phyloP scores from a whole-genome alignment of 2,888 invertebrate species.

The Marasmarcha lunaedactyla region DNA sequence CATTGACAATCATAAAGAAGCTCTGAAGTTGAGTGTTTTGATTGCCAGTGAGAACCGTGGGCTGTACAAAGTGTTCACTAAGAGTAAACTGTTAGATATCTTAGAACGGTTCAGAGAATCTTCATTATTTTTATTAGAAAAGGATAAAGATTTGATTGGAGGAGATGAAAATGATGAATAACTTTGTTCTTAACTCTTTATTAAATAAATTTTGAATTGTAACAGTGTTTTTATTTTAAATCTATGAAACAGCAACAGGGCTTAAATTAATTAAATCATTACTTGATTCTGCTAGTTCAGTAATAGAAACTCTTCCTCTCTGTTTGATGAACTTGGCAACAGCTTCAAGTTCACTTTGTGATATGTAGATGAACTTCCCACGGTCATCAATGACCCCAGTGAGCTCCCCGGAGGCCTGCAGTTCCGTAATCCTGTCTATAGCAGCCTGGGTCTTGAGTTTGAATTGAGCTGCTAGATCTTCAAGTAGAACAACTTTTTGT shows the following conservation, averaged over 20 bases:
- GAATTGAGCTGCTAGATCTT: slow-evolving; percentile 93
- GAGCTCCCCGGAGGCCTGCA: slow-evolving; percentile 85
- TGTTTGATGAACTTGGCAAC: slow-evolving; percentile 97
- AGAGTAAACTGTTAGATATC: slow-evolving; percentile 81
- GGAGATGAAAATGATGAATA: slow-evolving; percentile 57
- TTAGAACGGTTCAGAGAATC: slow-evolving; percentile 83
- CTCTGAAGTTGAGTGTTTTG: slow-evolving; percentile 79
- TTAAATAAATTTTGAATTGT: slow-evolving; percentile 23
- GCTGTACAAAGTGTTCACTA: slow-evolving; percentile 85
- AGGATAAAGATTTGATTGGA: slow-evolving; percentile 87
- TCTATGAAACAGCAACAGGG: slow-evolving; percentile 52
- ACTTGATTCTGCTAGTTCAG: slow-evolving; percentile 94
- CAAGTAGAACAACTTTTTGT: slow-evolving; percentile 92
- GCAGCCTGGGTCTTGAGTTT: slow-evolving; percentile 90
- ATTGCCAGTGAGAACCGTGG: slow-evolving; percentile 83
- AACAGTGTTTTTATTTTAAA: slow-evolving; percentile 4
- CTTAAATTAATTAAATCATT: slow-evolving; percentile 90
- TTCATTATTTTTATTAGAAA: slow-evolving; percentile 79
- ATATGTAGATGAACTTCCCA: slow-evolving; percentile 98
- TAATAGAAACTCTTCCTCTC: slow-evolving; percentile 92
- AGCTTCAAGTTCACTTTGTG: slow-evolving; percentile 87
- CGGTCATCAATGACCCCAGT: slow-evolving; percentile 98
- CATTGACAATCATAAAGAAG: slow-evolving; percentile 78
- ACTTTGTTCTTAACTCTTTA: slow-evolving; percentile 18
- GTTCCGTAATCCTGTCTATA: slow-evolving; percentile 86